Conservation (phyloP, 2,797 vertebrate genomes). For the Alosa sapidissima region DNA sequence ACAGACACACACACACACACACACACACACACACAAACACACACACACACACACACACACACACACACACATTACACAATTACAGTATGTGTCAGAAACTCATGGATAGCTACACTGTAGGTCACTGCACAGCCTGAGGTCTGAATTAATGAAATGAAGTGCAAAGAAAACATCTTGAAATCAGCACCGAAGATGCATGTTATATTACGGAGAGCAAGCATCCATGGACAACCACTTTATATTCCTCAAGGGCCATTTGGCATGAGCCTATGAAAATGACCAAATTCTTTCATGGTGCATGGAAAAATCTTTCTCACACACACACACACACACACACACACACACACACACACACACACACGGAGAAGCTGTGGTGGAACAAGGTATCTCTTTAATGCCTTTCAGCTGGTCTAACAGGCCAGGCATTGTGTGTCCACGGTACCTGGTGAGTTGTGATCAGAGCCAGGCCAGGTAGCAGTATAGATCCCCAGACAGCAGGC, state of each 20-base stretch:
- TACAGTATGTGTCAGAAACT: neutral
- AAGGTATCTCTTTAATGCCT: constrained; percentile 56
- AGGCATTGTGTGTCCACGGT: constrained; percentile 44
- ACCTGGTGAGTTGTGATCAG: constrained; percentile 25
- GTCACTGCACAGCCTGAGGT: constrained; percentile 6
- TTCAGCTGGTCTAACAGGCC: constrained; percentile 49
- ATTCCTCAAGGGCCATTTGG: neutral
- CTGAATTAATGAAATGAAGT: neutral
- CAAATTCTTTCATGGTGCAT: constrained; percentile 40
- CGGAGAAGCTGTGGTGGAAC: constrained; percentile 43
- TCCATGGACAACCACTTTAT: constrained; percentile 20
- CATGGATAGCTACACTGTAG: neutral
- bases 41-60: neutral
- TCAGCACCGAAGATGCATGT: neutral
- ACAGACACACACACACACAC: constrained; percentile 11
- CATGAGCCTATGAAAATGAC: constrained; percentile 39
- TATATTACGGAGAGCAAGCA: neutral
- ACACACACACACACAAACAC: neutral
- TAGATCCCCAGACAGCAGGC: constrained; percentile 35
- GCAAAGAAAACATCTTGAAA: constrained; percentile 15
- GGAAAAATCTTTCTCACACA: constrained; percentile 42
- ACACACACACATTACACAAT: neutral
- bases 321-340: constrained; percentile 17
- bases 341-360: neutral
- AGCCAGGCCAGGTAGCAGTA: constrained; percentile 40